Evolutionary conservation across 2,888 invertebrate species (phyloP), one percentile per base, ranked within the genome.

Genomic region (Chloroclysta siterata): DNA sequence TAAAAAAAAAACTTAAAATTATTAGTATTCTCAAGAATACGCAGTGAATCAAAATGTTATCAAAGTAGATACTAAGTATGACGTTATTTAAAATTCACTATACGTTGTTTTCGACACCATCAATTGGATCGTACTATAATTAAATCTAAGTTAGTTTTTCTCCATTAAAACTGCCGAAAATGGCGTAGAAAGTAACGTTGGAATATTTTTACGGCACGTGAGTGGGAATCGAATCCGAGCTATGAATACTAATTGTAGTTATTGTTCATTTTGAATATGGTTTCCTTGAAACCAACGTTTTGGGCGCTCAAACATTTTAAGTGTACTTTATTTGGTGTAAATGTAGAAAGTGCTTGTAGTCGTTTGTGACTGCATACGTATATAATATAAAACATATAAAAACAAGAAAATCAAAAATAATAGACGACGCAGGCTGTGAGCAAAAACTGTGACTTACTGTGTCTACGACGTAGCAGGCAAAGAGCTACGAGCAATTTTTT

Each of bases 131-230:
- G 33, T 7, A 17, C 46, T 51, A 46, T 66, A 66, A 50, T 58
- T 50, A n/a, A 52, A 48, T 47, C 70, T 77, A 78, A 80, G 79
- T 75, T 63, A 70, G 77, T 77, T 81, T 85, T 84, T 79, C 72
- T 70, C 71, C 77, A 73, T 76, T 77, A 82, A 82, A 77, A 74
- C 70, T 71, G 73, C 82, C 87, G 68, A 85, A 89, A 88, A 83
- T 73, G 86, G 86, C 69, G 75, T 85, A 88, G 91, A 91, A 92
- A 92, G 91, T 83, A 79, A 82, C 83, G 75, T 81, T 80, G 80
- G 81, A 80, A 84, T 83, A 88, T 90, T 88, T 87, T 87, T 82
- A 83, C 82, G 74, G 76, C 75, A 88, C 89, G 88, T 89, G 87
- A 84, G 79, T 84, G 77, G 88, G 85, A 82, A 79, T 76, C 79